Conservation (phyloP, 2,113 vertebrate species). For the Takifugu bimaculatus region DNA sequence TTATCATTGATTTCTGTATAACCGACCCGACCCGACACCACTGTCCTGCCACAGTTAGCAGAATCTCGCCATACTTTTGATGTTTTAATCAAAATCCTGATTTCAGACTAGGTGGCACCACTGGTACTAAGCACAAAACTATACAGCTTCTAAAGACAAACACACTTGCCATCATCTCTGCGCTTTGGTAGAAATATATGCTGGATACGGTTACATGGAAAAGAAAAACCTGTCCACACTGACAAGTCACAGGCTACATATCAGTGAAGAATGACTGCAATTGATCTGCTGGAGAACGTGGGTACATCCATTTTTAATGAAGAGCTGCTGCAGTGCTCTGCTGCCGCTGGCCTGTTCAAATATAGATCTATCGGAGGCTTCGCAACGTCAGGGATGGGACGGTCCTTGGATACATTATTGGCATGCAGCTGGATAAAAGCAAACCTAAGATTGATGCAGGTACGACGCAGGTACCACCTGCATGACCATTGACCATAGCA, state of each 20-base stretch:
- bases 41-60: background rate
- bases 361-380: constrained; percentile 12
- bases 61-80: background rate
- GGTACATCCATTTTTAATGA: constrained; percentile 64
- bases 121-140: too few relatives aligned
- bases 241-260: constrained; percentile 6
- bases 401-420: background rate
- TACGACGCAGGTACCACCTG: background rate
- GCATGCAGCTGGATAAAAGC: background rate
- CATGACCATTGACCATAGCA: background rate
- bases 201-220: constrained; percentile 3
- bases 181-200: background rate
- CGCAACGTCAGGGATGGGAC: constrained; percentile 6
- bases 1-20: background rate
- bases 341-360: background rate
- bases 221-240: background rate
- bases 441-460: background rate
- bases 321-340: constrained; percentile 25
- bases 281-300: constrained; percentile 38
- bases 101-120: too few relatives aligned
- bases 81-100: too few relatives aligned
- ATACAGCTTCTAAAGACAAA: background rate
- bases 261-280: constrained; percentile 17
- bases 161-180: background rate
- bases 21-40: too few relatives aligned